Base-by-base conservation (phyloP, 2,888 invertebrate species). In the Thymelicus sylvestris region DNA sequence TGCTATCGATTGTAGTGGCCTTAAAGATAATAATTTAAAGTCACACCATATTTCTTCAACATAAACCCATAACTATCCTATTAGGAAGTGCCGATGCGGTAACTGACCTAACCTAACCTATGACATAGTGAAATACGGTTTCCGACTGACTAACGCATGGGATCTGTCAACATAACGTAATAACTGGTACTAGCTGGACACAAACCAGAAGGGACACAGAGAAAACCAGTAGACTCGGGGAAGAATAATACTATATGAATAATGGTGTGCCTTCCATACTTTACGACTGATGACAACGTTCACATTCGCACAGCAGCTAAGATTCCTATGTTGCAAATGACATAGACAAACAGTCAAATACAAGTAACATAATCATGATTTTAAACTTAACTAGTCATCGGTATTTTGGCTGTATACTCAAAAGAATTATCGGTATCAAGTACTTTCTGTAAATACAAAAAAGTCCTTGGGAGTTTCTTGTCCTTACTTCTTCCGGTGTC, bases 131-230 rank as follows among this genome's bases (percentile, higher is more conserved):
- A 31, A 57, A 13, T n/a, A 57, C 55, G 8, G 31, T 31, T 31
- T 12, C 7, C 13, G 2, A 7, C 38, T 38, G n/a, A 13, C 38
- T 59, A 59, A 59, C 39, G 7, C 39, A 59, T 59, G 39, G 39
- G 59, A n/a, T 39, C 59, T 59, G 59, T 59, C 59, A 38, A n/a
- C 39, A 39, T 39, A n/a, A 59, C 59, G 59, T 59, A 59, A 59
- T 59, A 59, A 39, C 59, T 59, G 38, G 59, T 59, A 59, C 38
- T 39, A 59, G n/a, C 31, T 19, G 19, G 19, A 39, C n/a, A 39
- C 6, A 38, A 59, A 38, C 38, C 2, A n/a, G 55, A 55, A 59
- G 59, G 57, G 12, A 31, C 47, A 5, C 55, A 24, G 55, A 12
- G 55, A 24, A 55, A 55, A 19, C 24, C 24, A 59, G n/a, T 59